A percentile compares a stretch with the other conserved stretches of the same genome.
phyloP scores from a whole-genome alignment of 2,113 vertebrate species.

The Poicephalus gulielmi region DNA sequence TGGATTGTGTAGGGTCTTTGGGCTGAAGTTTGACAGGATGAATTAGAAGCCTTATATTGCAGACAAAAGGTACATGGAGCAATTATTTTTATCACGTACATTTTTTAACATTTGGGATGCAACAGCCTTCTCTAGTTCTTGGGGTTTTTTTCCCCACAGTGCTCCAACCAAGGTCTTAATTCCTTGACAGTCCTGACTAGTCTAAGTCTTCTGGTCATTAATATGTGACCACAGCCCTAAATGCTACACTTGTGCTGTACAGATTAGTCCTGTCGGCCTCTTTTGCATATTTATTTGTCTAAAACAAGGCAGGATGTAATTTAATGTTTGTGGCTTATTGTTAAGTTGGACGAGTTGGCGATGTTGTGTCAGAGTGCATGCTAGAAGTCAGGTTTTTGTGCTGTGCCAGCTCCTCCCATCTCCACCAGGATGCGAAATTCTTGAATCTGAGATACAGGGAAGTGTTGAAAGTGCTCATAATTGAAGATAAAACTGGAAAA shows the following conservation, averaged over 20 bases:
- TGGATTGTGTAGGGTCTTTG: neutral
- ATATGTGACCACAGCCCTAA: neutral
- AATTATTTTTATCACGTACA: neutral
- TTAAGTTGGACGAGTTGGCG: neutral
- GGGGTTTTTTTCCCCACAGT: neutral
- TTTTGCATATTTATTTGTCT: neutral
- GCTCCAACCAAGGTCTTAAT: neutral
- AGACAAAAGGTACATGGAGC: neutral
- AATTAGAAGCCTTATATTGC: neutral
- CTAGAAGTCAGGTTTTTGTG: neutral
- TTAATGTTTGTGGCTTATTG: neutral
- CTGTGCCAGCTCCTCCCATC: neutral
- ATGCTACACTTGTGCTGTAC: neutral
- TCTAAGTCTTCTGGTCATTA: neutral
- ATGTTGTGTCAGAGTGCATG: neutral
- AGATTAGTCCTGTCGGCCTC: neutral
- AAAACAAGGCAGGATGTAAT: neutral
- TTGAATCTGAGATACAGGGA: neutral
- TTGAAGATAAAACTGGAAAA: neutral
- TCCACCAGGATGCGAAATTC: neutral
- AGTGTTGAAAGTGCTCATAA: neutral
- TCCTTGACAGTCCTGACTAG: neutral
- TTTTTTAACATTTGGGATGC: neutral
- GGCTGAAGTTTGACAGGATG: neutral
- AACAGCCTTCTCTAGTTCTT: neutral